A percentile compares a stretch with the other conserved stretches of the same genome.
Evolutionary conservation across 2,113 vertebrate genomes (phyloP).

Genomic region (Rhabdomys dilectus): DNA sequence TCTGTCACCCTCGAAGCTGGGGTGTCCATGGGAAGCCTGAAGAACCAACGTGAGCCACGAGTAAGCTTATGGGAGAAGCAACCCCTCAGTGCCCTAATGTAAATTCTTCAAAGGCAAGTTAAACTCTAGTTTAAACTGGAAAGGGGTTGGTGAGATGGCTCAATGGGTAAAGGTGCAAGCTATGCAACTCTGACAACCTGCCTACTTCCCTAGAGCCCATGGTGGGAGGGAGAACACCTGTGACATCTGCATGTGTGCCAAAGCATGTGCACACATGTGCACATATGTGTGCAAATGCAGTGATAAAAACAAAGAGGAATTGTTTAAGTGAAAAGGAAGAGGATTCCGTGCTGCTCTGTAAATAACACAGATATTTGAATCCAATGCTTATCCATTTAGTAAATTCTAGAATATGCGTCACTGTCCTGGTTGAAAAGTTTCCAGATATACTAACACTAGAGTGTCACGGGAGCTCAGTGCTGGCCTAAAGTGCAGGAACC

Average conservation of each 20-base stretch:
- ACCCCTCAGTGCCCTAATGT: not conserved
- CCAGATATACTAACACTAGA: slow-evolving; percentile 65
- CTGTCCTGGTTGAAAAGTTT: slow-evolving; percentile 77
- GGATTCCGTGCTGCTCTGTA: slow-evolving; percentile 71
- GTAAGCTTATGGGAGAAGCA: not conserved
- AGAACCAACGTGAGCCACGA: not conserved
- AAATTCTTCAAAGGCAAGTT: slow-evolving; percentile 49
- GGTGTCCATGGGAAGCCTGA: not conserved
- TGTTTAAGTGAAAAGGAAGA: slow-evolving; percentile 41
- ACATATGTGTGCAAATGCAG: not conserved
- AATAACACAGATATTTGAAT: slow-evolving; percentile 72
- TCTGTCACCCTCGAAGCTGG: not conserved
- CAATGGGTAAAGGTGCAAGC: not conserved
- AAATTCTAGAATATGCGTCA: slow-evolving; percentile 77
- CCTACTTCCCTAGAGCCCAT: not conserved
- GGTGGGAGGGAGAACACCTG: not conserved
- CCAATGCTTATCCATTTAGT: slow-evolving; percentile 77
- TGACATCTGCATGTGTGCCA: no score
- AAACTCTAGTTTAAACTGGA: slow-evolving; percentile 38
- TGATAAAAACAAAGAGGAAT: no score
- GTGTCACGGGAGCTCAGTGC: not conserved
- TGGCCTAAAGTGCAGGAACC: not conserved
- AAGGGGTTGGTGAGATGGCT: not conserved
- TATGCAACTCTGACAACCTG: not conserved
- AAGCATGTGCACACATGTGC: not conserved